Conservation (phyloP, 1,140 invertebrate species). For the Drosophila baimaii region DNA sequence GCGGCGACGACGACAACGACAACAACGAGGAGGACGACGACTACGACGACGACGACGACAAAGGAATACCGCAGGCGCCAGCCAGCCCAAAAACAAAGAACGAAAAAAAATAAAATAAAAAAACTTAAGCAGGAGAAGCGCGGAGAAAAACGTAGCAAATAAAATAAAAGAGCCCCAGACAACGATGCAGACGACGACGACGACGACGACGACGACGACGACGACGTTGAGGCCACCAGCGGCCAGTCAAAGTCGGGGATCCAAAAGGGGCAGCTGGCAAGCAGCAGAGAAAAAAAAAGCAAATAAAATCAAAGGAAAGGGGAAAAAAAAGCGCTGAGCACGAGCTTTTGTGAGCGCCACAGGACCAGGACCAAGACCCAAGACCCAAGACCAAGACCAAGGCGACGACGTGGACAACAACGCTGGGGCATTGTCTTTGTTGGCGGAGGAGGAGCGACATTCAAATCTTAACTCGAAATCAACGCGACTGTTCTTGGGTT, state of each 20-base stretch:
- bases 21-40: slow-evolving; percentile 14
- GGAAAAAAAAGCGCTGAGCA: slow-evolving; percentile 32
- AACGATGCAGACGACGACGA: slow-evolving; percentile 50
- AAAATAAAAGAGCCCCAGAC: slow-evolving; percentile 47
- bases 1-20: slow-evolving; percentile 4
- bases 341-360: slow-evolving; percentile 66
- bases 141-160: slow-evolving; percentile 33
- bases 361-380: too few species aligned
- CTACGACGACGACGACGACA: slow-evolving; percentile 62
- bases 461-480: slow-evolving; percentile 84
- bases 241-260: slow-evolving; percentile 43
- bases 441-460: slow-evolving; percentile 59
- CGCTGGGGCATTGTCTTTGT: slow-evolving; percentile 65
- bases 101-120: slow-evolving; percentile 22
- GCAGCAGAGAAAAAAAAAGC: neutral
- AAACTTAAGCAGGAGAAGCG: slow-evolving; percentile 27
- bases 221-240: slow-evolving; percentile 52
- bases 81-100: slow-evolving; percentile 70
- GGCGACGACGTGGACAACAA: slow-evolving; percentile 26
- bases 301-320: too few species aligned
- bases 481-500: slow-evolving; percentile 39
- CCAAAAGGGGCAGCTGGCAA: neutral
- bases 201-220: slow-evolving; percentile 38
- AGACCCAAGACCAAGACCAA: too few species aligned
- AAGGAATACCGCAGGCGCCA: slow-evolving; percentile 84